Base-by-base conservation (phyloP, 2,888 invertebrate genomes). In the Napeogenes sylphis region DNA sequence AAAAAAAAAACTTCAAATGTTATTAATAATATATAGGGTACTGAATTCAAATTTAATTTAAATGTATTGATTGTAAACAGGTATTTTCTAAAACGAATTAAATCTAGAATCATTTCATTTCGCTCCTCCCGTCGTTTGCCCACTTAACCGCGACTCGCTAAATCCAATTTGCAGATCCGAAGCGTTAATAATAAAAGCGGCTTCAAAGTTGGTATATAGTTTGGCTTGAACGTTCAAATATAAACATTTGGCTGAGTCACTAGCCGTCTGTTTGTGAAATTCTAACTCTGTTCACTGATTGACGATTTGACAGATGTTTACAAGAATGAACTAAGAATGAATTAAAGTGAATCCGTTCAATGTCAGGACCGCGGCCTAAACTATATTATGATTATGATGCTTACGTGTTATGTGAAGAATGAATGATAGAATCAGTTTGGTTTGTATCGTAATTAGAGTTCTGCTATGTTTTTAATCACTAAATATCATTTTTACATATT, bases 221-320 rank as follows among this genome's bases (percentile, higher is more conserved):
- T 71, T 73, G 69, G 70, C 64, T 65, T 63, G 69, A 70, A 72
- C 63, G 65, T 64, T 67, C 63, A 63, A 45, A 55, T 65, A 68
- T 75, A 75, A 77, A 77, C 74, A 76, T 47, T 69, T 69, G 59
- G 70, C 71, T 83, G 83, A 84, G 74, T 84, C 82, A 83, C 70
- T 64, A 66, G 68, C 72, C 72, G 71, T 71, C 75, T 73, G 75
- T 72, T 71, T 73, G 72, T 77, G 82, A 81, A 80, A 77, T 79
- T 65, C 21, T 47, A 47, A 47, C n/a, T 21, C 21, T 30, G 51
- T 51, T 51, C 51, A 51, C 51, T 51, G 51, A 51, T 60, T 55
- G 59, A 66, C 60, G 60, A 57, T 47, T 42, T 58, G 62, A 51
- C 51, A 51, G 51, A 12, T 51, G 51, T 51, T 51, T 51, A 51